phyloP scores from a whole-genome alignment of 1,140 invertebrate species.

The Heliothis subflexa region DNA sequence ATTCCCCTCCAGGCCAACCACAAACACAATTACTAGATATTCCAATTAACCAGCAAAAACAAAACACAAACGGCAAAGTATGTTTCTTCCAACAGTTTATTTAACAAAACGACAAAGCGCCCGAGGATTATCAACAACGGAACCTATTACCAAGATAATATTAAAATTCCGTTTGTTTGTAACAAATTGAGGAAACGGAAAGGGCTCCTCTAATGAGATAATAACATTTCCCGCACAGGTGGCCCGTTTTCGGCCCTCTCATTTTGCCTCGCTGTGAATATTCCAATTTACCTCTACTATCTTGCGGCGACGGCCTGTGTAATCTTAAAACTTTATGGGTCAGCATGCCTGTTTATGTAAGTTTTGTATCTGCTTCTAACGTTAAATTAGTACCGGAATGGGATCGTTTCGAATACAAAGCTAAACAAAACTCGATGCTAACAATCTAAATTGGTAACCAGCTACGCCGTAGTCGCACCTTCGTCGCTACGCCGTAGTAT shows the following conservation, averaged over 20 bases:
- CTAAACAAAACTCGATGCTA: not conserved
- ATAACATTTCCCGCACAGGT: conserved; percentile 73
- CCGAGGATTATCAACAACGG: conserved; percentile 52
- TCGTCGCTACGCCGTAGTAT: not conserved
- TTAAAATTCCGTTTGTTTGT: conserved; percentile 74
- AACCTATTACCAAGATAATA: conserved; percentile 58
- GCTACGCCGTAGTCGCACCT: not conserved
- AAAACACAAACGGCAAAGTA: conserved; percentile 45
- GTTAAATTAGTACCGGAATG: not conserved
- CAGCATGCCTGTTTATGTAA: conserved; percentile 41
- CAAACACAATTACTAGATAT: conserved; percentile 12
- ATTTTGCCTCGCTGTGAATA: conserved; percentile 47
- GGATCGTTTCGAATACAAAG: not conserved
- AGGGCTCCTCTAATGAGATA: conserved; percentile 72
- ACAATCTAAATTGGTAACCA: not conserved
- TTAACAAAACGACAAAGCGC: conserved; percentile 49
- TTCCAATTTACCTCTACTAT: conserved; percentile 57
- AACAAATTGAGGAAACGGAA: conserved; percentile 69
- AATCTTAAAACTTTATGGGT: conserved; percentile 48
- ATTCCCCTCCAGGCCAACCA: not conserved
- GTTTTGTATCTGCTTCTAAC: conserved; percentile 1
- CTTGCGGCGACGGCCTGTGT: conserved; percentile 39
- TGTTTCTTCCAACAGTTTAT: conserved; percentile 40
- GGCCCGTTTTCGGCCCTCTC: conserved; percentile 49
- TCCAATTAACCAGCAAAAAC: conserved; percentile 49